These are phyloP conservation scores for Serinus canaria DNA, from an alignment of 2,113 vertebrate species.

Conservation along the genomic window DNA sequence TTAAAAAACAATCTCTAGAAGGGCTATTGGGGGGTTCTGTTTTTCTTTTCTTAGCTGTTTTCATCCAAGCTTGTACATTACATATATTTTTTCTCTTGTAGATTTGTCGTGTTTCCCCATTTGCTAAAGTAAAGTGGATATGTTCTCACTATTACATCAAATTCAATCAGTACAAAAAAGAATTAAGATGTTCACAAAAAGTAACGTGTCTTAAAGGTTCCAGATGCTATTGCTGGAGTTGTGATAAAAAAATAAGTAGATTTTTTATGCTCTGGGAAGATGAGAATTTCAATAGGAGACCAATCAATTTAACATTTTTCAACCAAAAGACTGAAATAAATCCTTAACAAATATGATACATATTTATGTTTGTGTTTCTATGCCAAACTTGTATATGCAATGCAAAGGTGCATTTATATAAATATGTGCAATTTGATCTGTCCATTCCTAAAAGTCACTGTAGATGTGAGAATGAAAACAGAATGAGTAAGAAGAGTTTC, in stretches of 20 bases:
- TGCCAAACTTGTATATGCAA: neutral
- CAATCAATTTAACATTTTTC: neutral
- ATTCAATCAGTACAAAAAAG: neutral
- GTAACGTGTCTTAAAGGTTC: neutral
- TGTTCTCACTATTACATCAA: neutral
- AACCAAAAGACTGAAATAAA: neutral
- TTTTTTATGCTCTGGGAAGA: neutral
- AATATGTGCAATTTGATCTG: neutral
- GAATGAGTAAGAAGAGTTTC: neutral
- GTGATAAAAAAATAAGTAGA: neutral
- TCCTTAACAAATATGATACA: neutral
- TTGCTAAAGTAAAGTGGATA: neutral
- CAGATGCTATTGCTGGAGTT: neutral
- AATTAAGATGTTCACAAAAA: neutral
- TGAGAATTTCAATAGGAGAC: neutral
- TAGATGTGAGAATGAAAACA: neutral
- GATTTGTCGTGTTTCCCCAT: neutral
- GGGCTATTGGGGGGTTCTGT: rapidly evolving
- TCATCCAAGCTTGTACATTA: neutral
- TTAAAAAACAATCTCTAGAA: neutral
- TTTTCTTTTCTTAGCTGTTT: neutral
- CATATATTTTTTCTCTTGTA: neutral
- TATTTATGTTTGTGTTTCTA: neutral
- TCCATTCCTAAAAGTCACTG: neutral
- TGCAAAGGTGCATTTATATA: neutral